Evolutionary conservation across 1,140 invertebrate genomes (phyloP).

Genomic region (Caerostris darwini): DNA sequence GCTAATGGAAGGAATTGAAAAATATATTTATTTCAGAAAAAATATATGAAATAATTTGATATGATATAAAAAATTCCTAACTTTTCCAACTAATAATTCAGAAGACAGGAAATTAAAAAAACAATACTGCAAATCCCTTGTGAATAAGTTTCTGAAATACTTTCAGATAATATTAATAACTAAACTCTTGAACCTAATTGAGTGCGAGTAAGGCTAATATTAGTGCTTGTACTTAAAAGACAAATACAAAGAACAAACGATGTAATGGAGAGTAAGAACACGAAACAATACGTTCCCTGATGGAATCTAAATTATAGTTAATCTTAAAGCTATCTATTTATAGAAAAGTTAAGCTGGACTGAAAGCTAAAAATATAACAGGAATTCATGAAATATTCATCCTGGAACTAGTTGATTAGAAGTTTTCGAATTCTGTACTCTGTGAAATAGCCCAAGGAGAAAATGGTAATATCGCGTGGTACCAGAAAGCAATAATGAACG

Average conservation of each 20-base stretch:
- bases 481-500: not conserved
- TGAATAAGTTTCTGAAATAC: too few relatives aligned
- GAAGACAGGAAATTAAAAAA: too few relatives aligned
- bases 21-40: too few relatives aligned
- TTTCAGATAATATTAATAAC: too few relatives aligned
- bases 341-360: not conserved
- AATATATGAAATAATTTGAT: too few relatives aligned
- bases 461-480: conserved; percentile 8
- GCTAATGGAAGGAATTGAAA: too few relatives aligned
- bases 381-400: conserved; percentile 14
- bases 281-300: conserved; percentile 8
- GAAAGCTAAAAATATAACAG: not conserved
- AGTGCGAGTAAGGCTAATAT: not conserved
- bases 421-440: not conserved
- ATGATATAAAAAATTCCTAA: too few relatives aligned
- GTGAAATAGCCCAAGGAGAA: not conserved
- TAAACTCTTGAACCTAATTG: too few relatives aligned
- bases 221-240: not conserved
- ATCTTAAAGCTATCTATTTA: not conserved
- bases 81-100: too few relatives aligned
- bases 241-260: not conserved
- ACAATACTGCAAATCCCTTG: too few relatives aligned
- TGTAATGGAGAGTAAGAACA: conserved; percentile 7
- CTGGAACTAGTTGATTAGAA: conserved; percentile 7
- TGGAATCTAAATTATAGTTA: conserved; percentile 22